Conservation (phyloP, 1,140 invertebrate species). For the Ephestia elutella region DNA sequence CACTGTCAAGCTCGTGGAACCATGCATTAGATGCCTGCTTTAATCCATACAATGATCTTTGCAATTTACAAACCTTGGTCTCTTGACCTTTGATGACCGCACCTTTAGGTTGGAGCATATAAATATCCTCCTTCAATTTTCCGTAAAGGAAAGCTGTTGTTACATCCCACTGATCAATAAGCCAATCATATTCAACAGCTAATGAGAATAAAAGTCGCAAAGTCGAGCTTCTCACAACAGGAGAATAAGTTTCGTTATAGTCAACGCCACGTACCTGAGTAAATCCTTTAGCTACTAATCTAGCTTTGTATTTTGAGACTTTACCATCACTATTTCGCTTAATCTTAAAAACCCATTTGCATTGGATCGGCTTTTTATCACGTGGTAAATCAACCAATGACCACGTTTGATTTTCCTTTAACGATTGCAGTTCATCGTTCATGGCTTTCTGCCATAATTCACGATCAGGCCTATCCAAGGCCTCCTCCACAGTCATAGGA, state of each 20-base stretch:
- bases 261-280: conserved; percentile 36
- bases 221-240: conserved; percentile 15
- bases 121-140: conserved; percentile 24
- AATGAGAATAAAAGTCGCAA: conserved; percentile 15
- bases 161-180: conserved; percentile 16
- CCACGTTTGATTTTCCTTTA: conserved; percentile 18
- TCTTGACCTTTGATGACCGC: conserved; percentile 13
- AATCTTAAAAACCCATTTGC: conserved; percentile 51
- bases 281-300: conserved; percentile 16
- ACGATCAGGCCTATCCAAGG: not conserved
- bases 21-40: conserved; percentile 49
- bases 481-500: conserved; percentile 7
- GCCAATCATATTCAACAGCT: conserved; percentile 13
- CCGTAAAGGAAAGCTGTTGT: conserved; percentile 18
- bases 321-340: conserved; percentile 36
- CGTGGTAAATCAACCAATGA: conserved; percentile 29
- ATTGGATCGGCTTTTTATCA: conserved; percentile 32
- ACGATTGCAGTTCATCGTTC: conserved; percentile 15
- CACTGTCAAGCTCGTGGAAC: conserved; percentile 10
- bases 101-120: conserved; percentile 40
- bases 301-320: conserved; percentile 45
- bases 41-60: conserved; percentile 56
- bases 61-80: conserved; percentile 33
- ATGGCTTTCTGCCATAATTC: conserved; percentile 21
- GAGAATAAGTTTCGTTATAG: conserved; percentile 49